Evolutionary conservation across 2,888 invertebrate species (phyloP), one percentile per base, ranked within the genome.

Genomic region (Sinohyriopsis cumingii): DNA sequence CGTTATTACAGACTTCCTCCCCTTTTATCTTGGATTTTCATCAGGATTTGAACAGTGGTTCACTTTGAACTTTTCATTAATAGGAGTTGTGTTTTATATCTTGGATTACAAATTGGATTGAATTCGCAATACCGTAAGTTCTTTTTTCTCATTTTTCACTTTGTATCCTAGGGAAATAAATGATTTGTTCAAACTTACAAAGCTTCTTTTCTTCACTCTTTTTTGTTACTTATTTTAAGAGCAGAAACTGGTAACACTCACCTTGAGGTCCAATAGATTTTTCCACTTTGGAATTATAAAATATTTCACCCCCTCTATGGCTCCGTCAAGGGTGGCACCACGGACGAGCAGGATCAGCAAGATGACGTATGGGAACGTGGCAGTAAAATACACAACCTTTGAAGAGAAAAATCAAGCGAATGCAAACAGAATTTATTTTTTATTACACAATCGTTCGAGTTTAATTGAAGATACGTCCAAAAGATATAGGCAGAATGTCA

Each of bases 311-410:
- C 86, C 86, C 18, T 85, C 84, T 1, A 82, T 75, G 22, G 86
- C 86, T 0, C 86, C 86, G 61, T 84, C 83, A 57, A 86, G 67
- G 9, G 82, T 75, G 28, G 78, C 75, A 3, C 86, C 86, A 7
- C 86, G 70, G 18, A 87, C 74, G 53, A 87, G 65, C 45, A 87
- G 74, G 55, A 86, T 84, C 24, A 86, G 57, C 33, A 87, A 64
- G 33, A 87, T 84, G 4, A 87, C 76, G 69, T 87, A 86, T 0
- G 86, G 86, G 63, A 86, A 86, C 0, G 86, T 86, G 1, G 86
- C 86, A 1, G 86, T 85, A 69, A 85, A 85, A 67, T 86, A 86
- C 22, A 86, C 86, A 12, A 86, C 86, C 86, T 86, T 77, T 28
- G 76, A 71, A 54, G 67, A 45, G 12, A 45, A 45, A 45, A 45